phyloP scores from a whole-genome alignment of 2,113 vertebrate genomes.

The Zootoca vivipara region DNA sequence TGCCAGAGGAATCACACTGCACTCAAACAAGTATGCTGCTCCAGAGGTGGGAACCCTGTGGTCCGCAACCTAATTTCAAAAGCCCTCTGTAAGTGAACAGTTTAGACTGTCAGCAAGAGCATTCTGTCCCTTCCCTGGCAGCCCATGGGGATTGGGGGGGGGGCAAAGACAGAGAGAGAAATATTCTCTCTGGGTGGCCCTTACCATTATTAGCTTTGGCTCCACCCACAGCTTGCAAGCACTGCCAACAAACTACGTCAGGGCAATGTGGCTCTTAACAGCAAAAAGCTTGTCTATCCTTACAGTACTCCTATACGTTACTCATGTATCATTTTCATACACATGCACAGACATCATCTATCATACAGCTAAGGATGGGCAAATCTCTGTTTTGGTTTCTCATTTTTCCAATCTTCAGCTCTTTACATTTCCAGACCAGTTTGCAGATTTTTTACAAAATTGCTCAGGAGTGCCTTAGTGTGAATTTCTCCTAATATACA shows the following conservation, averaged over 20 bases:
- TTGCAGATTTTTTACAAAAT: too few species aligned
- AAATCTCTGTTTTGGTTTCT: too few species aligned
- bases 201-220: too few species aligned
- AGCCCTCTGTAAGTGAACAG: not conserved
- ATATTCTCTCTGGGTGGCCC: too few species aligned
- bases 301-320: not conserved
- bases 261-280: too few species aligned
- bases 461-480: too few species aligned
- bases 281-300: too few species aligned
- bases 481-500: too few species aligned
- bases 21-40: not conserved
- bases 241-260: too few species aligned
- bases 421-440: too few species aligned
- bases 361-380: not conserved
- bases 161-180: not conserved
- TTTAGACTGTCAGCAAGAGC: not conserved
- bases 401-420: too few species aligned
- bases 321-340: not conserved
- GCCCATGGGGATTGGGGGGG: not conserved
- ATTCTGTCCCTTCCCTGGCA: not conserved
- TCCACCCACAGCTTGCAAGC: too few species aligned
- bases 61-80: not conserved
- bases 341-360: not conserved
- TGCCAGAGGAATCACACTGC: not conserved
- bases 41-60: not conserved